Percentiles rank a stretch among this genome's conserved stretches.
Evolutionary conservation across 2,888 invertebrate species (phyloP).

Genomic region (Germaria angustata): DNA sequence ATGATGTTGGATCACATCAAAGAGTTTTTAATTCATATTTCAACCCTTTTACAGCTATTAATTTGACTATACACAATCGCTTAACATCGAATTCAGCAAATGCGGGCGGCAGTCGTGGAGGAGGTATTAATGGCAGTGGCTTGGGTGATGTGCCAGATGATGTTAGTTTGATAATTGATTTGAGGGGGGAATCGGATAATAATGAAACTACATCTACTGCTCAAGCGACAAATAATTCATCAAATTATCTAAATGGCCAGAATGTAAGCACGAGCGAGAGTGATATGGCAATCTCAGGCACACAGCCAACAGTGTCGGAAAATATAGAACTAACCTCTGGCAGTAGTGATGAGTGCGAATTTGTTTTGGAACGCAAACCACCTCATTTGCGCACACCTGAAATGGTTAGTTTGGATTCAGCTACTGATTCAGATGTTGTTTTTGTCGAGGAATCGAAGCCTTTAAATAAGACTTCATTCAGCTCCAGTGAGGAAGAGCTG

Average conservation of each 20-base stretch:
- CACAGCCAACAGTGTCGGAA: constrained; percentile 70
- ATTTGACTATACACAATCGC: constrained; percentile 77
- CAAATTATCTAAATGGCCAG: constrained; percentile 36
- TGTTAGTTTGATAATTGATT: constrained; percentile 70
- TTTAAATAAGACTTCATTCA: constrained; percentile 60
- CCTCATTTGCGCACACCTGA: constrained; percentile 80
- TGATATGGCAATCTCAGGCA: constrained; percentile 4
- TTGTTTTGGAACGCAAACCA: constrained; percentile 79
- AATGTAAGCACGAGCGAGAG: constrained; percentile 33
- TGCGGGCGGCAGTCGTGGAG: constrained; percentile 46
- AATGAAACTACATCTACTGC: constrained; percentile 50
- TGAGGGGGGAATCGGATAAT: constrained; percentile 71
- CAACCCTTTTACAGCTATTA: constrained; percentile 74
- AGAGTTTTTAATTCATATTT: constrained; percentile 63
- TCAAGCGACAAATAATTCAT: constrained; percentile 64
- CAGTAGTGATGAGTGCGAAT: constrained; percentile 78
- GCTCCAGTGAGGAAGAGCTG: constrained; percentile 66
- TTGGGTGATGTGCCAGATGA: constrained; percentile 34
- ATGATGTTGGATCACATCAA: constrained; percentile 54
- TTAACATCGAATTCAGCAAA: constrained; percentile 42
- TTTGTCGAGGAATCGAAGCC: constrained; percentile 75
- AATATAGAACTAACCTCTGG: constrained; percentile 76
- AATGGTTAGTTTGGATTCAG: constrained; percentile 78
- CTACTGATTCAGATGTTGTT: constrained; percentile 79
- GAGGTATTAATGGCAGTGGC: constrained; percentile 50